Evolutionary conservation across 64 coral and sea anemone genomes (phyloP).

Genomic region (Montipora efflorescens): DNA sequence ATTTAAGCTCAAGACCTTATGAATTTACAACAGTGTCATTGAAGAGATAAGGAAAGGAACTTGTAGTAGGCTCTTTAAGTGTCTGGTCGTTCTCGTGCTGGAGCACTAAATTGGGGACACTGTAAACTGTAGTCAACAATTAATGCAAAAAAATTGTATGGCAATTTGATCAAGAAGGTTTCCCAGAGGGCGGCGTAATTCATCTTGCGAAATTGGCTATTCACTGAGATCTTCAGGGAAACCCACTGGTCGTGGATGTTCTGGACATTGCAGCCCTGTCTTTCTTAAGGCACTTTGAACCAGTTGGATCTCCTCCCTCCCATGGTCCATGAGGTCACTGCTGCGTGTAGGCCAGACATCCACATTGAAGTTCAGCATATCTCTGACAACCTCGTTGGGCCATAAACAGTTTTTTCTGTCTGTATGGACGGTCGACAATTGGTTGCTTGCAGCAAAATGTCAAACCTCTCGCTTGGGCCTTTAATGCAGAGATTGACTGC

Average conservation of each 20-base stretch:
- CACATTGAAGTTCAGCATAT: slow-evolving; percentile 62
- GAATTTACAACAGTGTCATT: too few relatives aligned
- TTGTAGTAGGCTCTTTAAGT: too few relatives aligned
- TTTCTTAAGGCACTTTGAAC: slow-evolving; percentile 19
- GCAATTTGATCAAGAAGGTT: neutral
- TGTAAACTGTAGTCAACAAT: too few relatives aligned
- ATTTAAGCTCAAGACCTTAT: too few relatives aligned
- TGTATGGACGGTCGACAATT: neutral
- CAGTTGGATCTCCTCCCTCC: slow-evolving; percentile 23
- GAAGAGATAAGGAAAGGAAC: too few relatives aligned
- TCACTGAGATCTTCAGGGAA: too few relatives aligned
- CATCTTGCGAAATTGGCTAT: too few relatives aligned
- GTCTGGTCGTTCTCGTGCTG: too few relatives aligned
- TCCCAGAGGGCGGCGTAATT: slow-evolving; percentile 50
- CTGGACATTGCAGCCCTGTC: slow-evolving; percentile 1
- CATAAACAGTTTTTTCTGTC: neutral
- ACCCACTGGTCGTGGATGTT: too few relatives aligned
- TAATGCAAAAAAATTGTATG: too few relatives aligned
- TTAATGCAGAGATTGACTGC: neutral
- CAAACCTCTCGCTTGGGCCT: slow-evolving; percentile 5
- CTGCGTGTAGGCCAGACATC: slow-evolving; percentile 28
- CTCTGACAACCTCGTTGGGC: neutral
- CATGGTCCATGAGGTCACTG: slow-evolving; percentile 20
- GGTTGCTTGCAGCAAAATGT: neutral
- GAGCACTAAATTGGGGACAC: too few relatives aligned